Evolutionary conservation across 2,113 vertebrate species (phyloP).

Genomic region (Indicator indicator): DNA sequence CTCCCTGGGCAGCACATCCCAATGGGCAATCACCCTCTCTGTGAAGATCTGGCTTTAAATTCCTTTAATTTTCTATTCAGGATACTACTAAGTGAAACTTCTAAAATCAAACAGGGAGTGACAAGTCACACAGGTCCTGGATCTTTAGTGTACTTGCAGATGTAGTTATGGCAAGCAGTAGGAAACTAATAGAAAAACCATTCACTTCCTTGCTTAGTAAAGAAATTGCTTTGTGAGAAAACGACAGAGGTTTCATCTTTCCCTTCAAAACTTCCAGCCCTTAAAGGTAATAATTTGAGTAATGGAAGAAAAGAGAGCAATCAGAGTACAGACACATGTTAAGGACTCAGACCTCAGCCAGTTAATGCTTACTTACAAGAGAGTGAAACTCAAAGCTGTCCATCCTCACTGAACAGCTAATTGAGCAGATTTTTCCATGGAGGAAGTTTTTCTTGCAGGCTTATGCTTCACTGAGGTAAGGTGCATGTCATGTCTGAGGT

Average conservation of each 20-base stretch:
- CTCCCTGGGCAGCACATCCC: no score
- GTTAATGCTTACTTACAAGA: background rate
- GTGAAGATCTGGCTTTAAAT: background rate
- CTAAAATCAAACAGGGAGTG: background rate
- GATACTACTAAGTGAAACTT: background rate
- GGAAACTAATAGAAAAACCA: background rate
- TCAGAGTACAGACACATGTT: background rate
- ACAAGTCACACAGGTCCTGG: background rate
- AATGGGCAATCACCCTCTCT: no score
- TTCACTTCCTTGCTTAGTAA: background rate
- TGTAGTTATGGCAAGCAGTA: background rate
- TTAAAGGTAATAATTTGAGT: background rate
- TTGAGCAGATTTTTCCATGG: slow-evolving; percentile 10
- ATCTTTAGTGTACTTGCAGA: background rate
- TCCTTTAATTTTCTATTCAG: background rate
- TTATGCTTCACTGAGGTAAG: background rate
- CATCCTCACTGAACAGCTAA: background rate
- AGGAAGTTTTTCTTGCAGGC: slow-evolving; percentile 16
- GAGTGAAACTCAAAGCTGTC: background rate
- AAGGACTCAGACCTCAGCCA: background rate
- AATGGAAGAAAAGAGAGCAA: background rate
- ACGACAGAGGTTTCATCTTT: background rate
- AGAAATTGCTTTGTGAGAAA: background rate
- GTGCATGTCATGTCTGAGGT: background rate
- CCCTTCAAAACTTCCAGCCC: background rate